These are phyloP conservation scores for Silurus glanis DNA, from an alignment of 2,113 vertebrate species.

Conservation along the genomic window DNA sequence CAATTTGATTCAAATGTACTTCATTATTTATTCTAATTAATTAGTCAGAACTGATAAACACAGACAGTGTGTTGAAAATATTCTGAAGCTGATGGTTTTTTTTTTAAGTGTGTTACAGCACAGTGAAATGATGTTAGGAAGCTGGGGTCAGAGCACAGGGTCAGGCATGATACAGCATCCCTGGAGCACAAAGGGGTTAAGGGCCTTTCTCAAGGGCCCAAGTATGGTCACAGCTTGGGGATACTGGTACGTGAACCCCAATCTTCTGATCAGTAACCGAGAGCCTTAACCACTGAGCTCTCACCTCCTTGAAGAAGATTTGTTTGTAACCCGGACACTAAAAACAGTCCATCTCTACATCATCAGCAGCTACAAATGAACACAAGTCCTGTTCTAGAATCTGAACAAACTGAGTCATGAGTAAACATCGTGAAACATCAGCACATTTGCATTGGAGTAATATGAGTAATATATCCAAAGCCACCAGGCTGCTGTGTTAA, in stretches of 20 bases:
- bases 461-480: background rate
- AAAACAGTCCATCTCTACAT: background rate
- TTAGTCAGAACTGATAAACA: background rate
- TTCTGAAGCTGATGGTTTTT: background rate
- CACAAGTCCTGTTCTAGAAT: background rate
- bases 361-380: background rate
- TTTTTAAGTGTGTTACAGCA: too few relatives aligned
- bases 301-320: background rate
- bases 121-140: too few relatives aligned
- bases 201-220: too few relatives aligned
- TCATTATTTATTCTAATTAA: background rate
- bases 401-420: background rate
- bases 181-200: too few relatives aligned
- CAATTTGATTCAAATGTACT: background rate
- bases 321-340: background rate
- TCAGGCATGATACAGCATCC: too few relatives aligned
- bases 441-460: background rate
- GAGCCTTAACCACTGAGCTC: too few relatives aligned
- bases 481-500: background rate
- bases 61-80: background rate
- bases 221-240: too few relatives aligned
- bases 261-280: too few relatives aligned
- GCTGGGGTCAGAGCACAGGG: too few relatives aligned
- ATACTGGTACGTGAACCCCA: too few relatives aligned
- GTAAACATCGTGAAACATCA: background rate